Conservation (phyloP, 2,797 vertebrate genomes). For the Myotis myotis region DNA sequence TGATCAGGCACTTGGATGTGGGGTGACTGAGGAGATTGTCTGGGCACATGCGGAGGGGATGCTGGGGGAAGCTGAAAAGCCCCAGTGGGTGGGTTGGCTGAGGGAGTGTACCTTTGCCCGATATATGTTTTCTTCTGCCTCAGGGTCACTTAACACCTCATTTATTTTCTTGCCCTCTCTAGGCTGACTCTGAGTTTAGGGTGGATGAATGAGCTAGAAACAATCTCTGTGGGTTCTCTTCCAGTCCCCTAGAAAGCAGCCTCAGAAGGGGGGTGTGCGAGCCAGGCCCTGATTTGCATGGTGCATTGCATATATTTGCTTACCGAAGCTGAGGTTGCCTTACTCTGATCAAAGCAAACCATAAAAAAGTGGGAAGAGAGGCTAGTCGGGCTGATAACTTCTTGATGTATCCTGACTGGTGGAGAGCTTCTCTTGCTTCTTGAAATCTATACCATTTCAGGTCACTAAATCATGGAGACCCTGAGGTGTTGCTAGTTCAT, state of each 20-base stretch:
- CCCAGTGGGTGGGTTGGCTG: not conserved
- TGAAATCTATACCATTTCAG: conserved; percentile 44
- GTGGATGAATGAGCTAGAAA: not conserved
- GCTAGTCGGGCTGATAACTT: too few relatives aligned
- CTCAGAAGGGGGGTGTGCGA: not conserved
- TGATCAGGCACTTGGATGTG: not conserved
- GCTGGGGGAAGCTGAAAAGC: not conserved
- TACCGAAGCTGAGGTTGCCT: not conserved
- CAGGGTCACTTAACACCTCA: not conserved
- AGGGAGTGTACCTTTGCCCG: not conserved
- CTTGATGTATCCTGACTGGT: too few relatives aligned
- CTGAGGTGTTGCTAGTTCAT: conserved; percentile 39
- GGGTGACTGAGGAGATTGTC: not conserved
- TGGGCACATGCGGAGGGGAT: not conserved
- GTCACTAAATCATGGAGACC: conserved; percentile 52
- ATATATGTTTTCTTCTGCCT: not conserved
- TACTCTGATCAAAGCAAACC: conserved; percentile 32
- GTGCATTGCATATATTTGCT: conserved; percentile 50
- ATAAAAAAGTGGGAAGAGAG: not conserved
- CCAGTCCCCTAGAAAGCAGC: not conserved
- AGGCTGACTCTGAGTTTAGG: not conserved
- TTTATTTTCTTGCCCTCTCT: not conserved
- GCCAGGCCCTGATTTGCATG: not conserved
- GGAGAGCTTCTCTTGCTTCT: not conserved
- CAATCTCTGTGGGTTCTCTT: not conserved